A percentile compares a stretch with the other conserved stretches of the same genome.
Conservation (phyloP, 92 coral and sea anemone genomes). For the Palythoa grandis region DNA sequence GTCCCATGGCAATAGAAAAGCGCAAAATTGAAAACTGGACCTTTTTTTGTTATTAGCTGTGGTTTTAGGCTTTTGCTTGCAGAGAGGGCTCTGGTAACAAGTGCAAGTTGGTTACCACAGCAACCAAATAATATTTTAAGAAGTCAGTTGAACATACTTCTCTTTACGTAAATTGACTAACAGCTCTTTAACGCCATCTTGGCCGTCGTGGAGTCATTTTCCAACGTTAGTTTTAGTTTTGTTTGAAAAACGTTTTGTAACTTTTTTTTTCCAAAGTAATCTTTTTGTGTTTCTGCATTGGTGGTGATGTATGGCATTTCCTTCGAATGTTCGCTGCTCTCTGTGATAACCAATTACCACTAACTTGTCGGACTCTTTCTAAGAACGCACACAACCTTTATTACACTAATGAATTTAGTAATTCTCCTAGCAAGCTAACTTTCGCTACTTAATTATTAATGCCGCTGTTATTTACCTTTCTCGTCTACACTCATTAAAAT, state of each 20-base stretch:
- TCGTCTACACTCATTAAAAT: too few relatives aligned
- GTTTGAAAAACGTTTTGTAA: too few relatives aligned
- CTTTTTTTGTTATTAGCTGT: too few relatives aligned
- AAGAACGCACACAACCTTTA: background rate
- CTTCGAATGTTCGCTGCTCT: background rate
- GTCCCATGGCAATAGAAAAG: too few relatives aligned
- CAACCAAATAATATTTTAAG: background rate
- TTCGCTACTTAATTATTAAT: background rate
- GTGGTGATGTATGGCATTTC: too few relatives aligned
- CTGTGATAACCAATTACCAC: background rate
- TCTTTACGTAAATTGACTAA: background rate
- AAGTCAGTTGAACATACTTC: background rate
- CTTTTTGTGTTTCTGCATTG: too few relatives aligned
- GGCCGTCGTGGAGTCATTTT: too few relatives aligned
- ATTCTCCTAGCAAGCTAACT: background rate
- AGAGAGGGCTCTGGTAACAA: slow-evolving; percentile 23
- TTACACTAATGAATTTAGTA: background rate
- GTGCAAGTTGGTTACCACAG: background rate
- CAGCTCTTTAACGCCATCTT: too few relatives aligned
- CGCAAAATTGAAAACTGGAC: too few relatives aligned
- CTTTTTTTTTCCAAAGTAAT: too few relatives aligned
- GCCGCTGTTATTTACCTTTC: too few relatives aligned
- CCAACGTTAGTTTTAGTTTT: too few relatives aligned
- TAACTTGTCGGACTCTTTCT: background rate
- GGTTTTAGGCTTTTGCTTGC: background rate